Evolutionary conservation across 2,113 vertebrate species (phyloP).

Genomic region (Clarias batrachus): DNA sequence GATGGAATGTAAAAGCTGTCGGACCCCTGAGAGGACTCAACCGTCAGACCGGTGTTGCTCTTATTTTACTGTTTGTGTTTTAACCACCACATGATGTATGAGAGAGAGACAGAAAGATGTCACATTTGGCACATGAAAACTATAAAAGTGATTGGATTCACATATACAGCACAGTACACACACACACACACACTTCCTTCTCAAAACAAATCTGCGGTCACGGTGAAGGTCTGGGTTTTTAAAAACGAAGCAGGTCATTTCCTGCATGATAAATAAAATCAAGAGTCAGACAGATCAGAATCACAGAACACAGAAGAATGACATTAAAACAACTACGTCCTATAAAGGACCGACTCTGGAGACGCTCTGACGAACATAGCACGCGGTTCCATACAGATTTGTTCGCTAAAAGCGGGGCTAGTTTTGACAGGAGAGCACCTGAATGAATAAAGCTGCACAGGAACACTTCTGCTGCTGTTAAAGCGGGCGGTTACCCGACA

Average conservation of each 20-base stretch:
- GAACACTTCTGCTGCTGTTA: neutral
- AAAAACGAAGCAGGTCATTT: neutral
- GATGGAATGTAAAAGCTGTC: conserved; percentile 26
- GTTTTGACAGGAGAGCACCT: conserved; percentile 61
- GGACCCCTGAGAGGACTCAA: neutral
- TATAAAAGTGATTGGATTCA: conserved; percentile 35
- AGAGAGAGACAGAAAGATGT: neutral
- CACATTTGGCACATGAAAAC: conserved; percentile 16
- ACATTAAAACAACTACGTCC: conserved; percentile 11
- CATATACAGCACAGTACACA: conserved; percentile 38
- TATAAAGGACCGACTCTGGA: conserved; percentile 14
- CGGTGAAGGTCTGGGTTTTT: conserved; percentile 7
- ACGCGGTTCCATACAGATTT: conserved; percentile 30
- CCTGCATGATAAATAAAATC: neutral
- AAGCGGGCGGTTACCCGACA: neutral
- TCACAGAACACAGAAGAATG: neutral
- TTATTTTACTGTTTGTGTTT: neutral
- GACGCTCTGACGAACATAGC: neutral
- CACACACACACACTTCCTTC: conserved; percentile 38
- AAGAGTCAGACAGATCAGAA: neutral
- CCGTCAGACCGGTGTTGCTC: neutral
- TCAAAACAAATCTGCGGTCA: neutral
- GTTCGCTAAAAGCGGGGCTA: conserved; percentile 60
- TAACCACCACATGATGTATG: neutral
- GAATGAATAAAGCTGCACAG: conserved; percentile 67